These are phyloP conservation scores for Rhinoraja longicauda DNA, from an alignment of 2,797 vertebrate genomes.

Conservation along the genomic window DNA sequence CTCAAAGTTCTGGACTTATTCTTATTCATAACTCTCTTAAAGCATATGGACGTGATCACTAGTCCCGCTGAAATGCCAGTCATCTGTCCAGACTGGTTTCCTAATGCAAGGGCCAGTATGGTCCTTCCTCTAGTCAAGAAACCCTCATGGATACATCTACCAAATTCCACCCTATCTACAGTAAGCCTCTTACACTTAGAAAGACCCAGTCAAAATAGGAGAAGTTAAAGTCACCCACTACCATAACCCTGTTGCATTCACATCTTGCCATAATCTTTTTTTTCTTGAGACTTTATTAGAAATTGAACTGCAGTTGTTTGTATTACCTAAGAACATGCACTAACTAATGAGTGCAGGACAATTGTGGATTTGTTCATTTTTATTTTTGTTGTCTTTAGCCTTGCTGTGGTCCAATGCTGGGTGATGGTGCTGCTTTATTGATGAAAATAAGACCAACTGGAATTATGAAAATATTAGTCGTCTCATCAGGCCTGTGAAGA, in stretches of 20 bases:
- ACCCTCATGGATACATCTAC: no score
- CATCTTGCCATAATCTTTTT: background rate
- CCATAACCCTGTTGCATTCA: background rate
- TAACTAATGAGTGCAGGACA: background rate
- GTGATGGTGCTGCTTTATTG: background rate
- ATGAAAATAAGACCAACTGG: slow-evolving; percentile 12
- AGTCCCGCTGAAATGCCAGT: no score
- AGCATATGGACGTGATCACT: no score
- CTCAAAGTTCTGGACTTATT: no score
- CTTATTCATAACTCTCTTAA: no score
- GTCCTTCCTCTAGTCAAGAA: no score
- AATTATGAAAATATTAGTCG: background rate
- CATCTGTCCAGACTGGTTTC: no score
- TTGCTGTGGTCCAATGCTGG: background rate
- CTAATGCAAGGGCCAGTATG: no score
- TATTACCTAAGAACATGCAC: background rate
- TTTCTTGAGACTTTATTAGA: background rate
- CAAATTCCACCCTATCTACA: no score
- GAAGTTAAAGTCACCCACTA: no score
- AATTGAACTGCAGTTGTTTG: background rate
- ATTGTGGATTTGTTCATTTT: background rate
- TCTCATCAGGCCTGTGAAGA: background rate
- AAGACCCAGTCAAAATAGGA: background rate
- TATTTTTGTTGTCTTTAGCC: background rate
- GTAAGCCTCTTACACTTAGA: background rate